Base-by-base conservation (phyloP, 1,140 invertebrate species). In the Homalodisca vitripennis region DNA sequence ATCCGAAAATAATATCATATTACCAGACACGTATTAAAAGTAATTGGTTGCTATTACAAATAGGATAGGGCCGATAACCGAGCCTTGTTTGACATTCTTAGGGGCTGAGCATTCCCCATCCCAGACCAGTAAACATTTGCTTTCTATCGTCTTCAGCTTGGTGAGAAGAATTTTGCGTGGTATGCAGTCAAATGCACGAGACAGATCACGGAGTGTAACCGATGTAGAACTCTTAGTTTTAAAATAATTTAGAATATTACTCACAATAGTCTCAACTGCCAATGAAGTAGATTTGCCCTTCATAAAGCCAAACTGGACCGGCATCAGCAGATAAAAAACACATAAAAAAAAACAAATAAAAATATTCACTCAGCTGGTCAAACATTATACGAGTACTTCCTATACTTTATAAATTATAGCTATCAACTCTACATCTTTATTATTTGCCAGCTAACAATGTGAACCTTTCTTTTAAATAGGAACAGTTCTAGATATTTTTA, bases 111-210 rank as follows among this genome's bases (percentile, higher is more conserved):
- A 10, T 17, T 10, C 17, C 34, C 17, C 34, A 10, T 41, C 17
- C 34, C 34, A 41, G 34, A 13, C 29, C 14, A 60, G 22, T 27
- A 60, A 13, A 22, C 29, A 26, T 27, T 27, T 13, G 22, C 26
- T 13, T 22, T 60, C 27, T 22, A 3, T 27, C 24, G 13, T 26
- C 24, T 27, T 24, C 27, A 60, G 24, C 24, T 60, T 60, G 10
- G 29, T 13, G 24, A 60, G 27, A 26, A 60, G 24, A 30, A 60
- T 30, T 2, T 60, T 13, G 29, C 29, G 55, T 26, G 55, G 24
- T 13, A 60, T 24, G 55, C 26, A 60, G 26, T 60, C 55, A 27
- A 41, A 41, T 41, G 55, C 55, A n/a, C 55, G 55, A 60, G 55
- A 60, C 12, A 60, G 14, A 24, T 60, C 55, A 30, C 55, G 29